phyloP scores from a whole-genome alignment of 2,888 invertebrate species.

The Callimorpha dominula region DNA sequence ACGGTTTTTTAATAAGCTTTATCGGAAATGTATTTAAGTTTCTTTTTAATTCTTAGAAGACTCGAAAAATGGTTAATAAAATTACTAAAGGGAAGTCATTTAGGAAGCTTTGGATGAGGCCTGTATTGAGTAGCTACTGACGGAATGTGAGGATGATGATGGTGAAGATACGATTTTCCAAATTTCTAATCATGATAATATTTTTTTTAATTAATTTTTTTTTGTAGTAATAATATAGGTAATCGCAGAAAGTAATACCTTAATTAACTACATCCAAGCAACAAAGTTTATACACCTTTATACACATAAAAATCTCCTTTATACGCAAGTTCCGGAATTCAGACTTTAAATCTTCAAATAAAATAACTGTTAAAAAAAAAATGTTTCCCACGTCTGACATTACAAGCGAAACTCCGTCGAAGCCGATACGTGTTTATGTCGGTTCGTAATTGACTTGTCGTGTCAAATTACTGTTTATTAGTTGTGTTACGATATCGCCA shows the following conservation, averaged over 20 bases:
- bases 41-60: too few relatives aligned
- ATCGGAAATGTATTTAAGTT: too few relatives aligned
- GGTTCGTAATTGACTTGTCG: slow-evolving; percentile 84
- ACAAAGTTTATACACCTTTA: not conserved
- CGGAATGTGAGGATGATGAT: not conserved
- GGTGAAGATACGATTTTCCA: too few relatives aligned
- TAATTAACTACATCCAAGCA: not conserved
- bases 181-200: not conserved
- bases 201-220: too few relatives aligned
- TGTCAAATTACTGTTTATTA: slow-evolving; percentile 85
- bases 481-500: slow-evolving; percentile 78
- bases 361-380: slow-evolving; percentile 41
- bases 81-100: too few relatives aligned
- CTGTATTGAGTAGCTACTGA: not conserved
- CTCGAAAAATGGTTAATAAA: too few relatives aligned
- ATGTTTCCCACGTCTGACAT: slow-evolving; percentile 70
- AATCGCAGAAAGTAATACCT: too few relatives aligned
- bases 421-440: slow-evolving; percentile 79
- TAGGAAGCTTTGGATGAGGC: not conserved
- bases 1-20: too few relatives aligned
- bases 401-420: slow-evolving; percentile 74
- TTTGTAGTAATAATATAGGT: too few relatives aligned
- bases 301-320: not conserved
- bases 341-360: slow-evolving; percentile 9
- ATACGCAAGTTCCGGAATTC: not conserved